These are phyloP conservation scores for Paramormyrops hopkinsi DNA, from an alignment of 2,797 vertebrate genomes.

Conservation along the genomic window DNA sequence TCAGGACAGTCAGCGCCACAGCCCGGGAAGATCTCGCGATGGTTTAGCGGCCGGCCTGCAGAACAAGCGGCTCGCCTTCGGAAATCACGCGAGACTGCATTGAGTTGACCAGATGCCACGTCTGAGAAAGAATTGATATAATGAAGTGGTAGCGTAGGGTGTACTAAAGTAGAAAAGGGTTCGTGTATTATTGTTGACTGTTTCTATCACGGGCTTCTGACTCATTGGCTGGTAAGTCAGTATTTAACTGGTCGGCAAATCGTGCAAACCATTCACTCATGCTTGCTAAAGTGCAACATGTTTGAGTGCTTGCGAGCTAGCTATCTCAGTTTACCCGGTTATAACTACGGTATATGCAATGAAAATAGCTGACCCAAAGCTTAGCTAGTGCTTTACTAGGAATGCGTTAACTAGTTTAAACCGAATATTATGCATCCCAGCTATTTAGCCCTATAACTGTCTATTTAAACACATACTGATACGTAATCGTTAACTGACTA, in stretches of 20 bases:
- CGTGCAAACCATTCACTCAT: background rate
- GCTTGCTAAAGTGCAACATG: background rate
- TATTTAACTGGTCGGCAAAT: background rate
- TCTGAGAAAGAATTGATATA: slow-evolving; percentile 38
- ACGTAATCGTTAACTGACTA: background rate
- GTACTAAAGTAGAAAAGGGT: background rate
- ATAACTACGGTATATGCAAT: background rate
- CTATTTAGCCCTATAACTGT: background rate
- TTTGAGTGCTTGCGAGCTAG: background rate
- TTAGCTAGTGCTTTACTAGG: background rate
- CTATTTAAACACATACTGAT: background rate
- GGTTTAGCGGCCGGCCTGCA: background rate
- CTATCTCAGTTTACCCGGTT: background rate
- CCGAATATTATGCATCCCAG: background rate
- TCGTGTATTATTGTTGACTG: background rate
- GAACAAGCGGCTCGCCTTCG: background rate
- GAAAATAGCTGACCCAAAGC: background rate
- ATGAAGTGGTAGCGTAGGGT: slow-evolving; percentile 8
- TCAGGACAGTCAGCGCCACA: background rate
- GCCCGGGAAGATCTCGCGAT: slow-evolving; percentile 14
- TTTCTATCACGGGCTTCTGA: background rate
- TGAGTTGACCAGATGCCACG: slow-evolving; percentile 55
- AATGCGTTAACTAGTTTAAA: background rate
- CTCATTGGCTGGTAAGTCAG: slow-evolving; percentile 18
- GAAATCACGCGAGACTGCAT: slow-evolving; percentile 46